Evolutionary conservation across 2,888 invertebrate genomes (phyloP), one percentile per base, ranked within the genome.

Genomic region (Mimas tiliae): DNA sequence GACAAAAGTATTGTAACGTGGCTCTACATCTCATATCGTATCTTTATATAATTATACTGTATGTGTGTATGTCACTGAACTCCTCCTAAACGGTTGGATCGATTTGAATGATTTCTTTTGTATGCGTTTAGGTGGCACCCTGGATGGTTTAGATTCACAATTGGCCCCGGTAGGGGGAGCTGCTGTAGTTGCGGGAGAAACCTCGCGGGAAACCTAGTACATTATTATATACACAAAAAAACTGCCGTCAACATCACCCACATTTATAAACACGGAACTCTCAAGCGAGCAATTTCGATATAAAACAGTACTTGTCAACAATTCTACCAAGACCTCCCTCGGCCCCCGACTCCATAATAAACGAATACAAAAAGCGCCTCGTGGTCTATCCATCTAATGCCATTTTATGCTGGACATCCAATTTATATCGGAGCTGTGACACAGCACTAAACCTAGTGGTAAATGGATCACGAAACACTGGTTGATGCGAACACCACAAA

Each of bases 241-340:
- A 38, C 11, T 2, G 16, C 1, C 38, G 19, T 38, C 58, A 58
- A 42, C 38, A 58, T 38, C n/a, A 38, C 27, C 19, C 19, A 19
- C 58, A 58, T 42, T 58, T 7, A 48, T 48, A 65, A 65, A 65
- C 55, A 48, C 65, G 47, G 45, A 58, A 53, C 48, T 68, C 68
- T 58, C 52, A 51, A 62, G 65, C 64, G 68, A 51, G 62, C 65
- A 62, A 66, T 68, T 68, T 64, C 64, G 58, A 52, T 45, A 65
- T 62, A 52, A 58, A 64, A 65, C 68, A 65, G 63, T 55, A 38
- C n/a, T 34, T 64, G 4, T 51, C 19, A 38, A 16, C 58, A 58
- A 65, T 48, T 65, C 19, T 12, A 42, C 38, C 6, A 38, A 3
- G 58, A 58, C 58, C 58, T 58, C 42, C 55, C 7, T 12, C 58